Evolutionary conservation across 2,797 vertebrate species (phyloP).

Genomic region (Selene dorsalis): DNA sequence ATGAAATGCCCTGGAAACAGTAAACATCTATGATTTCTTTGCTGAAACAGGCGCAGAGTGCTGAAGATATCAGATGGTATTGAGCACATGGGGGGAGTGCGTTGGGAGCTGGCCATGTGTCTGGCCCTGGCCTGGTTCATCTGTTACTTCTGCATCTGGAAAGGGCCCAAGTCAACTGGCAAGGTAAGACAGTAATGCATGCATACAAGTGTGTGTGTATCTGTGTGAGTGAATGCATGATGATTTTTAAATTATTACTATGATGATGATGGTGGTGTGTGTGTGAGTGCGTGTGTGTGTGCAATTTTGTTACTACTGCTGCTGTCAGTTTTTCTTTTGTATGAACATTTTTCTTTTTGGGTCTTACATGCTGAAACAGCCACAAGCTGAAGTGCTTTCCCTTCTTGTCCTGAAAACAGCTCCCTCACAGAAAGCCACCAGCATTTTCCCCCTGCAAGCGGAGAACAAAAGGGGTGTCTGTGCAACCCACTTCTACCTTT

Average conservation of each 20-base stretch:
- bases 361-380: conserved; percentile 10
- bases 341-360: conserved; percentile 6
- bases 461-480: conserved; percentile 51
- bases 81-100: conserved; percentile 93
- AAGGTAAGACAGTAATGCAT: conserved; percentile 86
- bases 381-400: conserved; percentile 34
- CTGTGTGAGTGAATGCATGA: background rate
- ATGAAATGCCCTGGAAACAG: background rate
- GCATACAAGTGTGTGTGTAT: conserved; percentile 7
- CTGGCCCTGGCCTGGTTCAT: conserved; percentile 97
- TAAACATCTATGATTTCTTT: conserved; percentile 40
- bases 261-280: too few relatives aligned
- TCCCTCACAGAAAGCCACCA: conserved; percentile 48
- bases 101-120: conserved; percentile 97
- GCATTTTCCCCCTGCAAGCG: conserved; percentile 48
- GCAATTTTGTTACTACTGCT: background rate
- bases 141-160: conserved; percentile 99
- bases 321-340: conserved; percentile 3
- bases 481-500: conserved; percentile 43
- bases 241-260: conserved; percentile 2
- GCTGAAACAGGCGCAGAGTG: conserved; percentile 89
- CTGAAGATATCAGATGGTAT: conserved; percentile 96
- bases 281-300: background rate
- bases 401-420: conserved; percentile 46
- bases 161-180: conserved; percentile 98